Percentiles rank a stretch among this genome's conserved stretches.
These are phyloP conservation scores for Sebastes itinus DNA, from an alignment of 2,797 vertebrate species.

Conservation along the genomic window DNA sequence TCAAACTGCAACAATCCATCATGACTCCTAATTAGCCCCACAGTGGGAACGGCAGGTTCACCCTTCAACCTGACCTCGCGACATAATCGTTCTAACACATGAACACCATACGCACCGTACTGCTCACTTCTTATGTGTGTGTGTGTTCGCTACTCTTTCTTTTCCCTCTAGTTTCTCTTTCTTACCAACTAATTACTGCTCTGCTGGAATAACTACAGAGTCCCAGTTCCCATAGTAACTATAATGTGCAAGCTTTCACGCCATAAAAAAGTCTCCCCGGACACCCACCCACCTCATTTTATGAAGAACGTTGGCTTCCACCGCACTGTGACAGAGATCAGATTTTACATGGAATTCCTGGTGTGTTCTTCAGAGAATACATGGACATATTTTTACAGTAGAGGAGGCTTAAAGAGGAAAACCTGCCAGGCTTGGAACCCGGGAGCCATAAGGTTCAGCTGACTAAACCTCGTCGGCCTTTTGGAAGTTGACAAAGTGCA, in stretches of 20 bases:
- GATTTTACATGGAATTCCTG: slow-evolving; percentile 58
- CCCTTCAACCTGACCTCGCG: slow-evolving; percentile 25
- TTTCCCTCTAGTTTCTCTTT: slow-evolving; percentile 24
- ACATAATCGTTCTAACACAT: slow-evolving; percentile 44
- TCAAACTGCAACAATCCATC: slow-evolving; percentile 42
- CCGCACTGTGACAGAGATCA: slow-evolving; percentile 47
- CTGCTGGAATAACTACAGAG: slow-evolving; percentile 46
- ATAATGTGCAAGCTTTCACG: slow-evolving; percentile 62
- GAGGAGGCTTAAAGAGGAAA: slow-evolving; percentile 47
- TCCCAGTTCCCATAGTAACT: slow-evolving; percentile 73
- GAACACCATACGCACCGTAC: neutral
- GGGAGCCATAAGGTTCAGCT: neutral
- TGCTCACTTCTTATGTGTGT: neutral
- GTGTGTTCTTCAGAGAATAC: slow-evolving; percentile 64
- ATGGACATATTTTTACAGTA: slow-evolving; percentile 67
- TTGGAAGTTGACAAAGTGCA: neutral
- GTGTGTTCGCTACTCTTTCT: neutral
- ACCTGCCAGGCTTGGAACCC: slow-evolving; percentile 21
- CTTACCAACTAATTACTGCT: slow-evolving; percentile 62
- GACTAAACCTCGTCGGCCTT: slow-evolving; percentile 6
- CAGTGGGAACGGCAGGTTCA: slow-evolving; percentile 23
- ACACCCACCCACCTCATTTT: slow-evolving; percentile 65
- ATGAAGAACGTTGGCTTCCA: slow-evolving; percentile 53
- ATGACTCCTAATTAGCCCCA: slow-evolving; percentile 54
- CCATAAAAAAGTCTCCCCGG: slow-evolving; percentile 57